These are phyloP conservation scores for Genyomyrus donnyi DNA, from an alignment of 2,113 vertebrate genomes.

Conservation along the genomic window DNA sequence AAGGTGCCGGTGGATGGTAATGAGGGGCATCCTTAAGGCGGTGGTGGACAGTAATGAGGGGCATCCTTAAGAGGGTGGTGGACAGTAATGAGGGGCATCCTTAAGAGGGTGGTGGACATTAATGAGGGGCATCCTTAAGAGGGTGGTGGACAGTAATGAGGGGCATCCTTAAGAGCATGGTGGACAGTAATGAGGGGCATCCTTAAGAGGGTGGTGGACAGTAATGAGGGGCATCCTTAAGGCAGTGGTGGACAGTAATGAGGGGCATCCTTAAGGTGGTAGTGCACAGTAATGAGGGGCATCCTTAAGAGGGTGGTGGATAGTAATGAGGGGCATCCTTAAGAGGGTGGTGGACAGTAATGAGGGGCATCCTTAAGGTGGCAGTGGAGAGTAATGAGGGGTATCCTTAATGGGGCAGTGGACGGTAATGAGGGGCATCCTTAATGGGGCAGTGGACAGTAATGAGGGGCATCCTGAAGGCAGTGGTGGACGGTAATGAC, in stretches of 20 bases:
- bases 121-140: no score
- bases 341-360: fast-evolving
- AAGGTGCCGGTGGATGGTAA: fast-evolving
- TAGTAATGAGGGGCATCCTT: background rate
- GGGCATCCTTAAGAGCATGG: no score
- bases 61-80: background rate
- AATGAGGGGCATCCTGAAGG: background rate
- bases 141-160: background rate
- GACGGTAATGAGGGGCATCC: no score
- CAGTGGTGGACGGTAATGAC: no score
- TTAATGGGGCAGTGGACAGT: fast-evolving
- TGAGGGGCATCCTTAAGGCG: no score
- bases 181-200: no score
- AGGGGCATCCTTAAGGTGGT: no score
- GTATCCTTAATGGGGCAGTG: no score
- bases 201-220: no score
- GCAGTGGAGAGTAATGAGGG: fast-evolving
- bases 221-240: background rate
- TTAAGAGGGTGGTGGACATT: no score
- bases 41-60: background rate
- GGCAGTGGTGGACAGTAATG: fast-evolving
- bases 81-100: background rate
- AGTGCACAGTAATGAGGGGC: no score
- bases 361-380: background rate
- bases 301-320: no score